Evolutionary conservation across 2,797 vertebrate species (phyloP).

Genomic region (Etheostoma perlongum): DNA sequence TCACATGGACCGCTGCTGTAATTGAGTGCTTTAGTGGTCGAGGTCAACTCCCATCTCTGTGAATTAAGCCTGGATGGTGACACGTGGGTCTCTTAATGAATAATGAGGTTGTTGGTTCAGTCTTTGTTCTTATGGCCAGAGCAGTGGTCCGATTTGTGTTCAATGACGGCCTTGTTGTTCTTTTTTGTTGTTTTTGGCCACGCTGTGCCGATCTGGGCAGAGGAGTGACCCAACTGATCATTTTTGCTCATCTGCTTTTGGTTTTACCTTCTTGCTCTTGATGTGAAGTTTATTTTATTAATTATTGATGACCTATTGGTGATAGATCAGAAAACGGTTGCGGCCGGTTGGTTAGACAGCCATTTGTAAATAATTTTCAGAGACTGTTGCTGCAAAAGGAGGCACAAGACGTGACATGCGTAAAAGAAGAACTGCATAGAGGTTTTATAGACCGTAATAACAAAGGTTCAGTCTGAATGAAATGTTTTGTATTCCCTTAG

Average conservation of each 20-base stretch:
- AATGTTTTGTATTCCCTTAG: conserved; percentile 23
- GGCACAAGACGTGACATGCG: conserved; percentile 30
- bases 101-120: neutral
- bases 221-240: conserved; percentile 44
- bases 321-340: conserved; percentile 34
- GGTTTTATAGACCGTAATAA: conserved; percentile 26
- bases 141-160: neutral
- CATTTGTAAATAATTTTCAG: conserved; percentile 76
- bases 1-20: conserved; percentile 65
- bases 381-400: conserved; percentile 32
- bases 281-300: conserved; percentile 72
- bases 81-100: conserved; percentile 24
- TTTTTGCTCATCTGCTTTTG: conserved; percentile 54
- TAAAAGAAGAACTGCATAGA: conserved; percentile 20
- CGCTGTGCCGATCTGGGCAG: conserved; percentile 19
- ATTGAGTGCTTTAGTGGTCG: conserved; percentile 65
- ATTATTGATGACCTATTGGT: conserved; percentile 46
- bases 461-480: conserved; percentile 21
- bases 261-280: conserved; percentile 65
- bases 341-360: conserved; percentile 15
- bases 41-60: conserved; percentile 34
- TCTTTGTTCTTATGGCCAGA: conserved; percentile 5
- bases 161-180: conserved; percentile 4
- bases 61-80: conserved; percentile 16
- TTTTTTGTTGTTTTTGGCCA: neutral